Evolutionary conservation across 2,113 vertebrate genomes (phyloP).

Genomic region (Amphilophus citrinellus): DNA sequence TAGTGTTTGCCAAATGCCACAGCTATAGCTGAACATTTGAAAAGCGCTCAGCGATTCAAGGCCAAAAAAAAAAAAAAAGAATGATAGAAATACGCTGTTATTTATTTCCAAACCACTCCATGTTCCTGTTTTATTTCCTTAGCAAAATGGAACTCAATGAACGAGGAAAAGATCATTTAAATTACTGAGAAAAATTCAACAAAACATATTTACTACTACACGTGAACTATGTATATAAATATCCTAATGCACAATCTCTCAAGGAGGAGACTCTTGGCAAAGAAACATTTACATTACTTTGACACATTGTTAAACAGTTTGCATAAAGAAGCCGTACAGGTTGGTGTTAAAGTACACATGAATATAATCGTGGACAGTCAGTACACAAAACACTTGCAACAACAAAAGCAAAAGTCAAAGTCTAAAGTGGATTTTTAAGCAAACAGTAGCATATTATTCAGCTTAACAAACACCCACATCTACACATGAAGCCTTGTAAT

Average conservation of each 20-base stretch:
- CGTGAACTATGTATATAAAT: background rate
- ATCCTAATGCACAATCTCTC: background rate
- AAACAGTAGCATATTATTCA: background rate
- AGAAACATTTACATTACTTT: background rate
- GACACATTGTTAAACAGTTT: background rate
- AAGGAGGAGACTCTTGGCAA: background rate
- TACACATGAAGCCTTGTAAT: background rate
- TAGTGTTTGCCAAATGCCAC: constrained; percentile 32
- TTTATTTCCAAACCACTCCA: background rate
- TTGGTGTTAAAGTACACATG: background rate
- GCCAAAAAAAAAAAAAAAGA: background rate
- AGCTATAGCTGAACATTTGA: constrained; percentile 11
- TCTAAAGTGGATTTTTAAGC: background rate
- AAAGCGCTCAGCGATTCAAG: background rate
- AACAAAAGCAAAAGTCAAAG: constrained; percentile 8
- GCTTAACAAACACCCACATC: background rate
- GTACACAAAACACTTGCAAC: background rate
- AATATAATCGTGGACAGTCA: background rate
- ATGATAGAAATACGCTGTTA: constrained; percentile 12
- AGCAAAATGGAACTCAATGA: background rate
- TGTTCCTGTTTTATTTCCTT: background rate
- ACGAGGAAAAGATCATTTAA: background rate
- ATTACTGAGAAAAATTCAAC: constrained; percentile 10
- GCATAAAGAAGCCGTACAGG: background rate
- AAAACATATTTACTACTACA: background rate